phyloP scores from a whole-genome alignment of 2,888 invertebrate species.

The Synanthedon vespiformis region DNA sequence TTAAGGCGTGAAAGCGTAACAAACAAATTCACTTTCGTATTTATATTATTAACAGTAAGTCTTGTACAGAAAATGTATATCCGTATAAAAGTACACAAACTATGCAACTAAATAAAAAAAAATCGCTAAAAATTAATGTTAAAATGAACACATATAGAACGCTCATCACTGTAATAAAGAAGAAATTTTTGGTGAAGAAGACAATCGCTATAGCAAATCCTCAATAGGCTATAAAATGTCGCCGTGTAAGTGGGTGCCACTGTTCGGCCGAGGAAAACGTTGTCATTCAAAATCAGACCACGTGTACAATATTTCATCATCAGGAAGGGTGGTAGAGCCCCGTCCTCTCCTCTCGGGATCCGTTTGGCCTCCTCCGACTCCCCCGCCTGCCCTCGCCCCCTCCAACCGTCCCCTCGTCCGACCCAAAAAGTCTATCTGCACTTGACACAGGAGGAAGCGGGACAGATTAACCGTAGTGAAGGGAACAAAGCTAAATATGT shows the following conservation, averaged over 20 bases:
- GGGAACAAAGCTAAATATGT: conserved; percentile 71
- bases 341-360: conserved; percentile 26
- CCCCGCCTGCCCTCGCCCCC: conserved; percentile 9
- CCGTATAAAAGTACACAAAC: too few relatives aligned
- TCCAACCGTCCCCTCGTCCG: conserved; percentile 28
- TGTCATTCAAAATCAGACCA: conserved; percentile 80
- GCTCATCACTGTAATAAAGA: background rate
- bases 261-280: conserved; percentile 68
- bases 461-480: conserved; percentile 70
- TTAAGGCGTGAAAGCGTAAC: too few relatives aligned
- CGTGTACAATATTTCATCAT: conserved; percentile 81
- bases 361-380: conserved; percentile 16
- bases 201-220: conserved; percentile 46
- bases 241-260: conserved; percentile 47
- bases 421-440: conserved; percentile 70
- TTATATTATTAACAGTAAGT: too few relatives aligned
- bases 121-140: background rate
- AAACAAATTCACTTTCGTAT: too few relatives aligned
- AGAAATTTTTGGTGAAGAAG: conserved; percentile 20
- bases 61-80: too few relatives aligned
- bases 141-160: background rate
- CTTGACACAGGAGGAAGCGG: conserved; percentile 69
- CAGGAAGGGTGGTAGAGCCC: conserved; percentile 55
- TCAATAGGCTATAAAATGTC: conserved; percentile 58
- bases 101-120: background rate